phyloP scores from a whole-genome alignment of 2,797 vertebrate species.

The Lacerta agilis region DNA sequence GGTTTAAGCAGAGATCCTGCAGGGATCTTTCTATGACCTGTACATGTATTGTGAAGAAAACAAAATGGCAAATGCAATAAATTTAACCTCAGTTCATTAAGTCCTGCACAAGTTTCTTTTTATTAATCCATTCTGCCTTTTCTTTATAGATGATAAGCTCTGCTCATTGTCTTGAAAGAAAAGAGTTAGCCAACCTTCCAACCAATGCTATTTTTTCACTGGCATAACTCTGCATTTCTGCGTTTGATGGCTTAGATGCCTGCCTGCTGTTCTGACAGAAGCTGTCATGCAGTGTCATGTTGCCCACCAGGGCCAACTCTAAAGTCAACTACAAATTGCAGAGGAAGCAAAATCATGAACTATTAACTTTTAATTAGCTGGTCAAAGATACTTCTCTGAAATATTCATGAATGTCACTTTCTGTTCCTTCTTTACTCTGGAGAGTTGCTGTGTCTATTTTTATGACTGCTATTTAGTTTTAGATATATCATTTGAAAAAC shows the following conservation, averaged over 20 bases:
- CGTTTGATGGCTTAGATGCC: constrained; percentile 36
- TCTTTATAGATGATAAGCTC: constrained; percentile 3
- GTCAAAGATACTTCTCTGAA: constrained; percentile 49
- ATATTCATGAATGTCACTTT: constrained; percentile 38
- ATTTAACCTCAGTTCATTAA: neutral
- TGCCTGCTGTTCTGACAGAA: constrained; percentile 33
- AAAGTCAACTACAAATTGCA: constrained; percentile 47
- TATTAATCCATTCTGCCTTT: neutral
- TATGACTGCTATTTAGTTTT: neutral
- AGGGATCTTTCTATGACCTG: neutral
- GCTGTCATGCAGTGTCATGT: constrained; percentile 32
- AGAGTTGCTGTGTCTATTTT: neutral
- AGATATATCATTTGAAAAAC: neutral
- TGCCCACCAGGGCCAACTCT: constrained; percentile 42
- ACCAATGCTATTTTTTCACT: constrained; percentile 22
- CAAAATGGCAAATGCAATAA: neutral
- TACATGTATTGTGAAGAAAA: neutral
- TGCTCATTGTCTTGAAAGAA: neutral
- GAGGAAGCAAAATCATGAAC: constrained; percentile 39
- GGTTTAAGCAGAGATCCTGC: neutral
- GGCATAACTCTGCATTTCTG: constrained; percentile 18
- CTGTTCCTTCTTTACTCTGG: constrained; percentile 29
- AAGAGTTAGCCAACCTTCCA: constrained; percentile 15
- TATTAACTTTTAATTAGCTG: constrained; percentile 44
- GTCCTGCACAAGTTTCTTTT: neutral